Evolutionary conservation across 2,113 vertebrate species (phyloP).

Genomic region (Lophochroa leadbeateri): DNA sequence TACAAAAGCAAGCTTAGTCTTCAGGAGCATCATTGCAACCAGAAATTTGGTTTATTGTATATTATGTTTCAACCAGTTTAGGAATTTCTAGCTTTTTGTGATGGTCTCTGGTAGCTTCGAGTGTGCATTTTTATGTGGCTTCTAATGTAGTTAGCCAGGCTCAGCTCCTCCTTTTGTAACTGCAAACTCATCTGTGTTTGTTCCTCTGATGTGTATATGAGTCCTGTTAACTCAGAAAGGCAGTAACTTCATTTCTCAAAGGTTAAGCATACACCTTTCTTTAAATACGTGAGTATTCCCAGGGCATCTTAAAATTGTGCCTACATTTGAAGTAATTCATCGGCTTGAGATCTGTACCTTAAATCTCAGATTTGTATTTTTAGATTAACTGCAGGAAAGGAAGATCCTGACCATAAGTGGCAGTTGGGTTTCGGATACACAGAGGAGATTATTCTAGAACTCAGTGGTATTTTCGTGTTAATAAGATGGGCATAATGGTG

Average conservation of each 20-base stretch:
- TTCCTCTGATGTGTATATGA: not conserved
- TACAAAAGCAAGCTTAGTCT: not conserved
- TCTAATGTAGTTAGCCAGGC: not conserved
- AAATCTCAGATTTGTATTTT: conserved; percentile 7
- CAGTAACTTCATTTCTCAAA: not conserved
- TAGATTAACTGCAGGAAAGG: not conserved
- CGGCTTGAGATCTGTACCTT: not conserved
- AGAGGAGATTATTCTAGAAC: not conserved
- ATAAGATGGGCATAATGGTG: not conserved
- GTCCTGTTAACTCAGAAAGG: not conserved
- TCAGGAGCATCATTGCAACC: not conserved
- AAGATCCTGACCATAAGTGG: not conserved
- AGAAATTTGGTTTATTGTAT: not conserved
- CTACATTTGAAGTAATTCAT: not conserved
- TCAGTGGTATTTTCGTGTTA: not conserved
- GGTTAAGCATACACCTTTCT: not conserved
- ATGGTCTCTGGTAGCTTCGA: not conserved
- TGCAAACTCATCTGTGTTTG: not conserved
- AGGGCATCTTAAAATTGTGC: not conserved
- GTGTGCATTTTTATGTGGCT: not conserved
- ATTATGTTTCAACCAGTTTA: not conserved
- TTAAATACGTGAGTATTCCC: not conserved
- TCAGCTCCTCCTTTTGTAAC: not conserved
- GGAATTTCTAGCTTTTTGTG: not conserved
- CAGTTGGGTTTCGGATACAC: not conserved